Evolutionary conservation across 2,797 vertebrate genomes (phyloP).

Genomic region (Sebastes cheni): DNA sequence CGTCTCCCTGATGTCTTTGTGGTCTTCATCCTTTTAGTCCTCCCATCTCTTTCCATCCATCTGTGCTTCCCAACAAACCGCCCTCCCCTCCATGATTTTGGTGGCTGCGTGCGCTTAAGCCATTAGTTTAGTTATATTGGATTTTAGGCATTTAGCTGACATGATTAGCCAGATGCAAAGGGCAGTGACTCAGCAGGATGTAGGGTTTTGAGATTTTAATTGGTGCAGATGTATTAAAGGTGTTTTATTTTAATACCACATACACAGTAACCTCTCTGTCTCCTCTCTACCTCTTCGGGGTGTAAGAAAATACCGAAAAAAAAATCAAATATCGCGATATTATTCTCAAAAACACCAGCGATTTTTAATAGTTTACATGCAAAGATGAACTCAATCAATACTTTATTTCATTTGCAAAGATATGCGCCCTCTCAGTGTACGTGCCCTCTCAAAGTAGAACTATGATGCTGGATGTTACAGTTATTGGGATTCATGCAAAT

Average conservation of each 20-base stretch:
- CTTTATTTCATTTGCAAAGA: too few species aligned
- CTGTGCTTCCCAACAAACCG: background rate
- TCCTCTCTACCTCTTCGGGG: background rate
- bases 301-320: background rate
- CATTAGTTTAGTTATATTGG: slow-evolving; percentile 47
- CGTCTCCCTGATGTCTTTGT: slow-evolving; percentile 32
- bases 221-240: background rate
- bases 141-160: slow-evolving; percentile 36
- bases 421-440: too few species aligned
- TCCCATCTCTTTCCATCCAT: slow-evolving; percentile 5
- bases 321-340: background rate
- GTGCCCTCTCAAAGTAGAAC: too few species aligned
- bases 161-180: slow-evolving; percentile 13
- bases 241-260: background rate
- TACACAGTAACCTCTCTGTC: background rate
- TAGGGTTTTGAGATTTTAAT: background rate
- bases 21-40: slow-evolving; percentile 37
- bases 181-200: slow-evolving; percentile 27
- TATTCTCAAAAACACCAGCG: background rate
- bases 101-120: slow-evolving; percentile 12
- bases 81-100: background rate
- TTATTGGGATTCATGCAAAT: too few species aligned
- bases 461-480: too few species aligned
- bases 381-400: background rate
- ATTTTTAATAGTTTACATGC: background rate